Percentiles rank a stretch among this genome's conserved stretches.
phyloP scores from a whole-genome alignment of 35 echinoderm and acorn worm species.

The Apostichopus californicus region DNA sequence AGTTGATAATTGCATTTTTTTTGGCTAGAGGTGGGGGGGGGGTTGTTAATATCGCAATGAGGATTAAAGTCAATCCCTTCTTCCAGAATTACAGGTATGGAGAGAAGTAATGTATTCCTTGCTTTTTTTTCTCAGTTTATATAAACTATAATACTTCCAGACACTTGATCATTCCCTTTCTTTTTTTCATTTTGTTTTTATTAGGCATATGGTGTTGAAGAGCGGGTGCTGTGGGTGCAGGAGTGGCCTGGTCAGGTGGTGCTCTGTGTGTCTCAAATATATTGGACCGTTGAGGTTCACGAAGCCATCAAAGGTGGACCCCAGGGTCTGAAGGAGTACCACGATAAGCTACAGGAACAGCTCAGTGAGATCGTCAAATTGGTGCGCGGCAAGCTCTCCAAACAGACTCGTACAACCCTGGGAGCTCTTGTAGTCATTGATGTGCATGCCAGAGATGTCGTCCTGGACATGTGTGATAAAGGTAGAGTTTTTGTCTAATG shows the following conservation, averaged over 20 bases:
- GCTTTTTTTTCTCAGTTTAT: too few relatives aligned
- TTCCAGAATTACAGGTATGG: too few relatives aligned
- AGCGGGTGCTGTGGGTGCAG: conserved; percentile 87
- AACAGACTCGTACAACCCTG: conserved; percentile 88
- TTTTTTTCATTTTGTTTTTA: neutral
- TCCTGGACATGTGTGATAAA: conserved; percentile 88
- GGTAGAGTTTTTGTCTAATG: conserved; percentile 43
- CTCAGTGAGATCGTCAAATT: conserved; percentile 79
- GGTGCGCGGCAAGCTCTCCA: conserved; percentile 96
- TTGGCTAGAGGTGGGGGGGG: too few relatives aligned
- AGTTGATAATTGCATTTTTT: too few relatives aligned
- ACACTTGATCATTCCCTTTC: neutral
- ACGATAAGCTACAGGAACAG: conserved; percentile 81
- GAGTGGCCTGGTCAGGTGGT: conserved; percentile 99
- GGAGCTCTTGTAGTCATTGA: conserved; percentile 94
- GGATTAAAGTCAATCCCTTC: too few relatives aligned
- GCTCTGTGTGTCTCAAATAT: conserved; percentile 96
- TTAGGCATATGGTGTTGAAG: conserved; percentile 94
- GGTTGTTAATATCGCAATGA: too few relatives aligned
- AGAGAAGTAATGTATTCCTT: too few relatives aligned
- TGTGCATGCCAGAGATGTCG: conserved; percentile 96
- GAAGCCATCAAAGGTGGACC: conserved; percentile 87
- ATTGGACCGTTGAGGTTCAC: conserved; percentile 97
- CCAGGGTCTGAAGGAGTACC: conserved; percentile 82
- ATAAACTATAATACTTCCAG: neutral